Evolutionary conservation across 2,888 invertebrate species (phyloP), one percentile per base, ranked within the genome.

Genomic region (Dicycla oo): DNA sequence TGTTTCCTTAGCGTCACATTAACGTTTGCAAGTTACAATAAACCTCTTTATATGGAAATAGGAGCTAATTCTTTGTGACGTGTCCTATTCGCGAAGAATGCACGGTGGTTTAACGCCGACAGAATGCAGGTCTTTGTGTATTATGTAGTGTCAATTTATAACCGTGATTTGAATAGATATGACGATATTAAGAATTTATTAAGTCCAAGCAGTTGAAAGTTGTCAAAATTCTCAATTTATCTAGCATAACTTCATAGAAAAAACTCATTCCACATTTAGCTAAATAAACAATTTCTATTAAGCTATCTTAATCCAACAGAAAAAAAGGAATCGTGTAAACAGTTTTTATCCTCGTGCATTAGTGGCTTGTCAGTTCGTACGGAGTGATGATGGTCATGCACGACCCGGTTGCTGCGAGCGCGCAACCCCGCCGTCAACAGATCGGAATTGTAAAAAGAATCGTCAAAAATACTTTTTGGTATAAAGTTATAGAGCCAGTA

Each of bases 401-500:
- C 91, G 92, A 91, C 82, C 84, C 83, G 84, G 75, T 65, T 75
- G 83, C 82, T 85, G 87, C 85, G 87, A 87, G 82, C 82, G 87
- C 88, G 86, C 78, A 75, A 66, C 85, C 86, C 76, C 83, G 88
- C 91, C 92, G 94, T 94, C 94, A 91, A 88, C 94, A 86, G 83
- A 81, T 88, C 78, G 74, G 80, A 77, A 85, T 83, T 81, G 78
- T 88, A 89, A 87, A 86, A 82, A 71, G 75, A 58, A 43, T 80
- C 80, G 70, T 54, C 62, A 82, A 79, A 77, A 77, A 78, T 73
- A 68, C 71, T 75, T 80, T 81, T 63, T 71, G 45, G 18, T 58
- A 43, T 18, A 30, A 60, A 64, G 43, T 40, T 63, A 71, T 49
- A n/a, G 7, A 65, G 38, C 23, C 47, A 49, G n/a, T 66, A 23